A percentile compares a stretch with the other conserved stretches of the same genome.
Evolutionary conservation across 2,888 invertebrate genomes (phyloP).

Genomic region (Pheosia gnoma): DNA sequence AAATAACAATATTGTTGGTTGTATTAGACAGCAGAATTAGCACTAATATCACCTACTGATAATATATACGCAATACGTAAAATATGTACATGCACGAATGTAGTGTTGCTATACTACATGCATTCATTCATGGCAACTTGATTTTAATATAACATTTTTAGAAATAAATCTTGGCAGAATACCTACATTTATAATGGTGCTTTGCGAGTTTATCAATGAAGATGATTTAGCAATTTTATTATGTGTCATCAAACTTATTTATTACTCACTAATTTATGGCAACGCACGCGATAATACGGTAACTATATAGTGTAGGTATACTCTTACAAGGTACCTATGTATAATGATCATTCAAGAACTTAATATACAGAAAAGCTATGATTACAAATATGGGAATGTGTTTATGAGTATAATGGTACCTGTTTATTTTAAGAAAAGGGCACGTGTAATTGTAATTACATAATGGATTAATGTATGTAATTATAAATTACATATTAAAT

Average conservation of each 20-base stretch:
- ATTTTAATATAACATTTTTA: constrained; percentile 44
- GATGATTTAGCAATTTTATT: background rate
- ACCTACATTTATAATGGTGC: constrained; percentile 22
- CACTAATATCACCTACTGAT: constrained; percentile 24
- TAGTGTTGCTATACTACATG: constrained; percentile 41
- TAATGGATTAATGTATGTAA: constrained; percentile 15
- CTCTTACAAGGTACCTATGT: constrained; percentile 49
- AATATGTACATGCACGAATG: constrained; percentile 55
- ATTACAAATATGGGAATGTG: constrained; percentile 68
- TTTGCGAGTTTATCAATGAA: constrained; percentile 12
- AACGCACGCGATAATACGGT: constrained; percentile 74
- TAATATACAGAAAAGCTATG: constrained; percentile 66
- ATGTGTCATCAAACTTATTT: constrained; percentile 28
- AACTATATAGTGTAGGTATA: constrained; percentile 62
- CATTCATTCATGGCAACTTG: constrained; percentile 51
- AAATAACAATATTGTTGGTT: too few species aligned
- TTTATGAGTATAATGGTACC: constrained; percentile 39
- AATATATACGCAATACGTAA: constrained; percentile 45
- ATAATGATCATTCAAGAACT: constrained; percentile 49
- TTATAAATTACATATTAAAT: constrained; percentile 7
- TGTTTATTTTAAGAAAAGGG: constrained; percentile 21
- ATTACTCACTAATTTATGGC: constrained; percentile 65
- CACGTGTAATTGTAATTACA: constrained; percentile 13
- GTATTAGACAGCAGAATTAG: too few species aligned
- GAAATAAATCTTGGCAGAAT: constrained; percentile 20